Base-by-base conservation (phyloP, 2,888 invertebrate species). In the Cataglyphis albicans region DNA sequence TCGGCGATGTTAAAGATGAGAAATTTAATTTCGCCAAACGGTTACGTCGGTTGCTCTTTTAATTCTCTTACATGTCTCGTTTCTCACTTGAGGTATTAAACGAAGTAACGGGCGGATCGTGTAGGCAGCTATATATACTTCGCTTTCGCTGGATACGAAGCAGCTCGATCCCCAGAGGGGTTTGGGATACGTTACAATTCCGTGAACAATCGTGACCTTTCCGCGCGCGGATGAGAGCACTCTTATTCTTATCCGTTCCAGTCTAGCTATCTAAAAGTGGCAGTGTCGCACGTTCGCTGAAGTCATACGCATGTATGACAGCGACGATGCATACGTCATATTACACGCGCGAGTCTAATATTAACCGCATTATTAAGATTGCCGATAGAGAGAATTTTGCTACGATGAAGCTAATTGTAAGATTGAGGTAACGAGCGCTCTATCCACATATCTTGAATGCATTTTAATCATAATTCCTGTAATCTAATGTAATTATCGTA, bases 161-260 rank as follows among this genome's bases (percentile, higher is more conserved):
- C 29, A 12, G 38, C 55, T n/a, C 52, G 29, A 76, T 76, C 67
- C 15, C 15, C 25, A 6, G 21, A 25, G 3, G 81, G 67, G 84
- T 88, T 84, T 84, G 82, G 21, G 72, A 81, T 85, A 85, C 81
- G 86, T 84, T 82, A 86, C 82, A 88, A 87, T 86, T 87, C 82
- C 84, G 83, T 82, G 74, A 84, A 83, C 61, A 35, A 52, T 35
- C 57, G 67, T 81, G 81, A 89, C 78, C 84, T 88, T 88, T 87
- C 67, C 64, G 41, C 76, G 82, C 61, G 55, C 76, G 80, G 68
- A 88, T 48, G 81, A 75, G 25, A 72, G 57, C 68, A 59, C 78
- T 83, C 35, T 70, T 52, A 59, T 29, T 29, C 55, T 44, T 61
- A 67, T 68, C 63, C 32, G n/a, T 55, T 52, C 7, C 38, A 52